These are phyloP conservation scores for Phrixothrix hirtus DNA, from an alignment of 2,888 invertebrate species.

Conservation along the genomic window DNA sequence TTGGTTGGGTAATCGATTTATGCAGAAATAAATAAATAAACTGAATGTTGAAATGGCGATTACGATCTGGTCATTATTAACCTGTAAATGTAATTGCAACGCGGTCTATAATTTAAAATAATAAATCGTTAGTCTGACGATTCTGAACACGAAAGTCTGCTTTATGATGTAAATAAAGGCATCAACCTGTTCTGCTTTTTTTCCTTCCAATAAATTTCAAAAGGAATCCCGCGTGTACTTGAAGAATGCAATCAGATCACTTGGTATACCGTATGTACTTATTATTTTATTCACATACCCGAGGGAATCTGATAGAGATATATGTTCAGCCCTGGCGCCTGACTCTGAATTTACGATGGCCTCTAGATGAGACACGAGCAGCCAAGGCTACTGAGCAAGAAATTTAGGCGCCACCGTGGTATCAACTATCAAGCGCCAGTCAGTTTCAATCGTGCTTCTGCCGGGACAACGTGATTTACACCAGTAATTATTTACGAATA, in stretches of 20 bases:
- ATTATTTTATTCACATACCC: conserved; percentile 36
- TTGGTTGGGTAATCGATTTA: conserved; percentile 1
- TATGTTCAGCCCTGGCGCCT: conserved; percentile 40
- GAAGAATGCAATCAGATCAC: conserved; percentile 41
- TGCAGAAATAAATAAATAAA: conserved; percentile 12
- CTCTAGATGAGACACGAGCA: conserved; percentile 36
- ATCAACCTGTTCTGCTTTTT: conserved; percentile 35
- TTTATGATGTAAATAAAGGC: conserved; percentile 30
- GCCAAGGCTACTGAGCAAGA: conserved; percentile 38
- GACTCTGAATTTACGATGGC: conserved; percentile 41
- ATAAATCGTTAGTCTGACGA: conserved; percentile 2
- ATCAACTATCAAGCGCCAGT: conserved; percentile 40
- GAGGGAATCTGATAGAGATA: conserved; percentile 33
- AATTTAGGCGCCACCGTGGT: conserved; percentile 46
- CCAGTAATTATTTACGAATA: conserved; percentile 20
- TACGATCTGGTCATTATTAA: conserved; percentile 5
- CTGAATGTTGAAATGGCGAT: conserved; percentile 3
- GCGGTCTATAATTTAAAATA: conserved; percentile 3
- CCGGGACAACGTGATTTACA: conserved; percentile 39
- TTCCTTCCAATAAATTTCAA: conserved; percentile 35
- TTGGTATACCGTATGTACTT: conserved; percentile 39
- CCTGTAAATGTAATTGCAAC: conserved; percentile 2
- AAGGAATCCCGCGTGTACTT: conserved; percentile 39
- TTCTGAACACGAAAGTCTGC: conserved; percentile 14
- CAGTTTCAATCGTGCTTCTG: conserved; percentile 34